Evolutionary conservation across 2,113 vertebrate genomes (phyloP), one percentile per base, ranked within the genome.

Genomic region (Rhipidura dahli): DNA sequence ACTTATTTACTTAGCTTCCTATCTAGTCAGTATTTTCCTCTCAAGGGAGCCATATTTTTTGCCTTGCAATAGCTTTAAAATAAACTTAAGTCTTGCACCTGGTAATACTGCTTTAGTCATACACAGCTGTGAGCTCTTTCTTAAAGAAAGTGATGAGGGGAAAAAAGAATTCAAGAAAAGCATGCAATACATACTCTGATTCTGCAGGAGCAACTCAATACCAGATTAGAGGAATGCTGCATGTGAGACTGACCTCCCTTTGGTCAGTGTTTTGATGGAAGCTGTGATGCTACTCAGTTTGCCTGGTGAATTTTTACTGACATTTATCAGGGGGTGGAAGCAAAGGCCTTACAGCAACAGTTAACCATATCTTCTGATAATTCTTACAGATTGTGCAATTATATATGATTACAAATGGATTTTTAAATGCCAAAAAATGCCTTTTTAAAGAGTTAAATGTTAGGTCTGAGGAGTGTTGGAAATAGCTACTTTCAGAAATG

Each of bases 351-450:
- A 97, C 70, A 88, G 57, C 83, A 92, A 85, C 84, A 84, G 47
- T 88, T 82, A 85, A 93, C 70, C 35, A 13, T 90, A 79, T 96
- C 51, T 64, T 93, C 79, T 91, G 75, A 49, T 95, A 87, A 97
- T 94, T 96, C 89, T 90, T 68, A 64, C 90, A 94, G 50, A 90
- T 78, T 95, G 90, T 97, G 91, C 82, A 98, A 94, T 96, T 92
- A 90, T 47, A 90, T 47, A 28, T 97, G 95, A 98, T 90, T 96
- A 96, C 63, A 89, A 93, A 71, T 93, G 49, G 81, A 71, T 97
- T 95, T 97, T 94, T 89, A 94, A 97, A 97, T 97, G 96, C 97
- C 97, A 97, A 98, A 97, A 97, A 97, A 92, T 72, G 94, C 95
- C 94, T 97, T 98, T 96, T 60, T 39, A 20, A 59, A 89, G 95